Evolutionary conservation across 2,888 invertebrate genomes (phyloP).

Genomic region (Desoria tigrina): DNA sequence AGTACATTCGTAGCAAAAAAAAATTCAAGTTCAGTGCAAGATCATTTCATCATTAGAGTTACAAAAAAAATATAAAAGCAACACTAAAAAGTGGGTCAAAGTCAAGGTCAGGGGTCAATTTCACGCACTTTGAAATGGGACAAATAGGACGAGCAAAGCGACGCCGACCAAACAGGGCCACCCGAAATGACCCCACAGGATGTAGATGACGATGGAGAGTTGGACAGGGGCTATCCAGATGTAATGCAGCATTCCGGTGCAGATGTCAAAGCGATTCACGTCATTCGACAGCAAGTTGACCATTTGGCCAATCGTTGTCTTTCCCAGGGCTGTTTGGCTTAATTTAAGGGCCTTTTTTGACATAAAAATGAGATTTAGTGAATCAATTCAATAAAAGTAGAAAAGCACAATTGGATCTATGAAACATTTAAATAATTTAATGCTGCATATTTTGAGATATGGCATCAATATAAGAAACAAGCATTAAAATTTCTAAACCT

Average conservation of each 20-base stretch:
- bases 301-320: slow-evolving; percentile 87
- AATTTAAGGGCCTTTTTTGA: slow-evolving; percentile 67
- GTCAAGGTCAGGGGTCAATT: not conserved
- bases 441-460: not conserved
- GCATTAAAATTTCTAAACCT: too few species aligned
- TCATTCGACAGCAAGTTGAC: slow-evolving; percentile 91
- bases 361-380: not conserved
- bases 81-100: too few species aligned
- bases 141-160: slow-evolving; percentile 72
- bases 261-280: slow-evolving; percentile 87
- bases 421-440: not conserved
- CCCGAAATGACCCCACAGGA: slow-evolving; percentile 76
- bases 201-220: slow-evolving; percentile 73
- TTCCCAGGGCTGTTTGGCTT: slow-evolving; percentile 77
- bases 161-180: slow-evolving; percentile 75
- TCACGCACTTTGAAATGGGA: slow-evolving; percentile 76
- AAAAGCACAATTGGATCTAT: not conserved
- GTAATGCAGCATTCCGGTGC: slow-evolving; percentile 84
- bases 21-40: too few species aligned
- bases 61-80: not conserved
- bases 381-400: slow-evolving; percentile 6
- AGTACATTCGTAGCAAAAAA: too few species aligned
- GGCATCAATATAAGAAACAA: too few species aligned
- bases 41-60: not conserved
- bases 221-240: slow-evolving; percentile 88